Evolutionary conservation across 2,113 vertebrate genomes (phyloP).

Genomic region (Apodemus sylvaticus): DNA sequence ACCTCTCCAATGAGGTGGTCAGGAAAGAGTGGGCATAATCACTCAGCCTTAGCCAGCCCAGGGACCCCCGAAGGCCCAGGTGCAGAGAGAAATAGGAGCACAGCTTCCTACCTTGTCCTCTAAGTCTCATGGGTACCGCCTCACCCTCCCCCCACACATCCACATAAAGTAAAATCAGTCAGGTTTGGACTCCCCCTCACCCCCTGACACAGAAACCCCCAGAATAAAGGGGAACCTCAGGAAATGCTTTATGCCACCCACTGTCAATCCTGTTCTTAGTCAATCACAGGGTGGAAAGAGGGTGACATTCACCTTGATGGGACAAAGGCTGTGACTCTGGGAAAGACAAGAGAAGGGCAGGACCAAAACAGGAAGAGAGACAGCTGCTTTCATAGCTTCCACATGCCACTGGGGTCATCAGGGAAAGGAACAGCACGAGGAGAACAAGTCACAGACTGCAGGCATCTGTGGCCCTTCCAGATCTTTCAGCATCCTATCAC

Average conservation of each 20-base stretch:
- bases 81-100: background rate
- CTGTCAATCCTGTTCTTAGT: conserved; percentile 72
- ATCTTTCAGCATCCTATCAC: background rate
- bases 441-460: background rate
- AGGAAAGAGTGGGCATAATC: background rate
- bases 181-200: background rate
- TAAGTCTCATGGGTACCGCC: accelerated
- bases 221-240: conserved; percentile 64
- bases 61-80: background rate
- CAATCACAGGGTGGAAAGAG: background rate
- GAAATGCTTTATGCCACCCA: background rate
- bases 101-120: background rate
- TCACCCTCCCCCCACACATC: background rate
- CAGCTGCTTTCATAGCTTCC: accelerated
- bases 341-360: background rate
- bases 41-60: background rate
- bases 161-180: background rate
- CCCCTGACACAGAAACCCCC: background rate
- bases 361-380: no score
- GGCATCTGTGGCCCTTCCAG: background rate
- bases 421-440: accelerated
- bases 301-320: background rate
- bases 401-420: background rate
- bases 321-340: background rate
- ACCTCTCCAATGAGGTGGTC: background rate